Evolutionary conservation across 2,113 vertebrate genomes (phyloP).

Genomic region (Empidonax traillii): DNA sequence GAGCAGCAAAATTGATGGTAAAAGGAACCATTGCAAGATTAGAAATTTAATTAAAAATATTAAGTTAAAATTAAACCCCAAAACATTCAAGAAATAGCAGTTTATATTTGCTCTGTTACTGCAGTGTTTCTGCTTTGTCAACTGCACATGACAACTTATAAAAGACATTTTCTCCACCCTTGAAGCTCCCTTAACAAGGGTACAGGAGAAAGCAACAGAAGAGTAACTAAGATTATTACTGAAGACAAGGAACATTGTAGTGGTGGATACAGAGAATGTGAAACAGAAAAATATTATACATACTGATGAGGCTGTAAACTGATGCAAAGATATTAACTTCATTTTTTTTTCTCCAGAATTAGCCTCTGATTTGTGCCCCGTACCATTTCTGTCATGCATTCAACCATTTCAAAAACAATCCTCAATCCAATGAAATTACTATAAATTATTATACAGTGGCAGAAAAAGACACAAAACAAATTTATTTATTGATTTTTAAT

Average conservation of each 20-base stretch:
- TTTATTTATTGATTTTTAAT: fast-evolving
- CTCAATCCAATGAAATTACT: neutral
- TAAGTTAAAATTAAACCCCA: neutral
- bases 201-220: neutral
- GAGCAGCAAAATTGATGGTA: neutral
- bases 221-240: neutral
- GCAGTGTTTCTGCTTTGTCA: neutral
- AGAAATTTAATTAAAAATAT: neutral
- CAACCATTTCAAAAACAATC: neutral
- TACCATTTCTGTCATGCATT: neutral
- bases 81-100: neutral
- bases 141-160: neutral
- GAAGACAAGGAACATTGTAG: neutral
- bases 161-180: neutral
- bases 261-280: neutral
- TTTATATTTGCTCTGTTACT: neutral
- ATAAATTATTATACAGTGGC: neutral
- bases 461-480: neutral
- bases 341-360: neutral
- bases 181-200: neutral
- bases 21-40: neutral
- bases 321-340: neutral
- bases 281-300: neutral
- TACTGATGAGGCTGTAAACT: neutral
- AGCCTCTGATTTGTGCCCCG: neutral